Base-by-base conservation (phyloP, 1,140 invertebrate genomes). In the Phortica variegata region DNA sequence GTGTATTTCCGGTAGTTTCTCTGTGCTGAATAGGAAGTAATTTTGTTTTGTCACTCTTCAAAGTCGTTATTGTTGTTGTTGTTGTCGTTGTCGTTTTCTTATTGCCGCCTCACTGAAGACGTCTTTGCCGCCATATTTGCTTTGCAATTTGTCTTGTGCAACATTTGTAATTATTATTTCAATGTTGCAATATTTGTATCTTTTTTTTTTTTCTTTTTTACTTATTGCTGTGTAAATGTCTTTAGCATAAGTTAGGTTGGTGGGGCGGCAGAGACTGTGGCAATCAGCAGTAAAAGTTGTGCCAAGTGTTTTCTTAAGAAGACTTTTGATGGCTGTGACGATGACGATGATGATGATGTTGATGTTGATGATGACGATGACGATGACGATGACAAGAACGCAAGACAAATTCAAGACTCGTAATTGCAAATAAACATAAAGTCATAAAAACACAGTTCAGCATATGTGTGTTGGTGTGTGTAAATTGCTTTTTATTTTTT, bases 121-220 rank as follows among this genome's bases (percentile, higher is more conserved):
- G 20, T 23, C 18, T 21, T 19, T 33, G 38, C 43, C 34, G 50
- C 40, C 47, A 49, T 65, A 60, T 66, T 68, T 66, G 62, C 60
- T 66, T 56, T 66, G 63, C 62, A 66, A 66, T 68, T 66, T 66
- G 68, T n/a, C 29, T 70, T 66, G 66, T 71, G 66, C 61, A 70
- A 66, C 66, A 71, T 70, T 70, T 71, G 54, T 71, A 70, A 71
- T 70, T 70, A 70, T 71, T 70, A 66, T 68, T 68, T 65, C 63
- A 63, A 63, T 62, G 60, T 51, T 56, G 51, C 60, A 47, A n/a
- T n/a, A n/a, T n/a, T n/a, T n/a, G n/a, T n/a, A n/a, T n/a, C n/a
- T n/a, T 47, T 43, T 50, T 47, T 43, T 44, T 47, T 21, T 51
- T 33, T 49, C 32, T 49, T 43, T 38, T 40, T 34, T 47, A 39